Evolutionary conservation across 2,113 vertebrate genomes (phyloP).

Genomic region (Protobothrops flavoviridis): DNA sequence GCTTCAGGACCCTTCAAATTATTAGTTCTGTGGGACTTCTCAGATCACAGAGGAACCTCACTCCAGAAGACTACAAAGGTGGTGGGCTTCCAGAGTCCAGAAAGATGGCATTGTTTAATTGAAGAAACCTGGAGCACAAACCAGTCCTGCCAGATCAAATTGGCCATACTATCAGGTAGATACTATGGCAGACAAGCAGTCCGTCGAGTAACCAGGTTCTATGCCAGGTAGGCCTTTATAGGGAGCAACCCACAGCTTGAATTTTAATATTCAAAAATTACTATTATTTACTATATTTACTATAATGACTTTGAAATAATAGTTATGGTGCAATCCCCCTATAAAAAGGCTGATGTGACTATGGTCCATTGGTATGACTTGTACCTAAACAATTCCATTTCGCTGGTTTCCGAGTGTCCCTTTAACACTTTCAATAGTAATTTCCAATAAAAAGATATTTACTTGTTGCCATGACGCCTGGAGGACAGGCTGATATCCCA

Average conservation of each 20-base stretch:
- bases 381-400: constrained; percentile 34
- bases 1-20: not conserved
- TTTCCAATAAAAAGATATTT: constrained; percentile 75
- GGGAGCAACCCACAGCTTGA: not conserved
- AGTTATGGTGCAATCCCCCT: not conserved
- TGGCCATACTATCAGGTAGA: not conserved
- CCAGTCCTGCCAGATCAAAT: not conserved
- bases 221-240: not conserved
- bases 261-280: not conserved
- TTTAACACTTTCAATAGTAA: not conserved
- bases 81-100: not conserved
- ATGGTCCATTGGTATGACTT: not conserved
- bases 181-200: not conserved
- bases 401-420: constrained; percentile 25
- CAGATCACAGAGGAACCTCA: not conserved
- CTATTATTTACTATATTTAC: not conserved
- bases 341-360: constrained; percentile 15
- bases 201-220: not conserved
- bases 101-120: not conserved
- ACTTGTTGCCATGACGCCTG: constrained; percentile 97
- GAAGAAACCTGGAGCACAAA: not conserved
- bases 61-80: not conserved
- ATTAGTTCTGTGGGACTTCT: not conserved
- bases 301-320: not conserved
- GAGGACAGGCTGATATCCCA: constrained; percentile 91